Percentiles rank a stretch among this genome's conserved stretches.
phyloP scores from a whole-genome alignment of 2,888 invertebrate species.

The Caenorhabditis macrosperma region DNA sequence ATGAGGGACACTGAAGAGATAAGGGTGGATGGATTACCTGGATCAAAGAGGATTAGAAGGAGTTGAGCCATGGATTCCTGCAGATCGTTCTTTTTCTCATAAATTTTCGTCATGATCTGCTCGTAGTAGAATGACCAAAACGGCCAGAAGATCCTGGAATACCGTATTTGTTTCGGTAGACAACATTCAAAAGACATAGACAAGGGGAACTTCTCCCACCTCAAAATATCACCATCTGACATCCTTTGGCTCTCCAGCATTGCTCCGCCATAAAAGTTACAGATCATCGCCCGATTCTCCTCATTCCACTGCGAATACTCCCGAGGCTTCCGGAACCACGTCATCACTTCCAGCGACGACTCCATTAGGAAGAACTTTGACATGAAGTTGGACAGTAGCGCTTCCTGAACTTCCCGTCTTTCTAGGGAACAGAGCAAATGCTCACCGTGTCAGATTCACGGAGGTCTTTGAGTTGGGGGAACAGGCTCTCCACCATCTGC shows the following conservation, averaged over 20 bases:
- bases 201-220: too few relatives aligned
- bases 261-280: not conserved
- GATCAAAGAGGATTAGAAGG: constrained; percentile 5
- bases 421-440: too few relatives aligned
- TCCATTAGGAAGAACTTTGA: constrained; percentile 6
- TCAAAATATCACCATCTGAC: not conserved
- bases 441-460: too few relatives aligned
- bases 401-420: too few relatives aligned
- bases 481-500: too few relatives aligned
- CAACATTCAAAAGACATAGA: too few relatives aligned
- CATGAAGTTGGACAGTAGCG: constrained; percentile 8
- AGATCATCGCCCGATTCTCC: not conserved
- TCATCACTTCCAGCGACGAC: not conserved
- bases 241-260: not conserved
- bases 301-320: not conserved
- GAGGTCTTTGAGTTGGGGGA: too few relatives aligned
- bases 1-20: too few relatives aligned
- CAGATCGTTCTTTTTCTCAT: not conserved
- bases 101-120: not conserved
- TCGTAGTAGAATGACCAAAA: not conserved
- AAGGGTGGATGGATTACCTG: not conserved
- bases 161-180: too few relatives aligned
- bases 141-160: not conserved
- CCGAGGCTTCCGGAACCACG: not conserved
- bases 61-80: not conserved